Evolutionary conservation across 2,113 vertebrate species (phyloP), one percentile per base, ranked within the genome.

Genomic region (Dendropsophus ebraccatus): DNA sequence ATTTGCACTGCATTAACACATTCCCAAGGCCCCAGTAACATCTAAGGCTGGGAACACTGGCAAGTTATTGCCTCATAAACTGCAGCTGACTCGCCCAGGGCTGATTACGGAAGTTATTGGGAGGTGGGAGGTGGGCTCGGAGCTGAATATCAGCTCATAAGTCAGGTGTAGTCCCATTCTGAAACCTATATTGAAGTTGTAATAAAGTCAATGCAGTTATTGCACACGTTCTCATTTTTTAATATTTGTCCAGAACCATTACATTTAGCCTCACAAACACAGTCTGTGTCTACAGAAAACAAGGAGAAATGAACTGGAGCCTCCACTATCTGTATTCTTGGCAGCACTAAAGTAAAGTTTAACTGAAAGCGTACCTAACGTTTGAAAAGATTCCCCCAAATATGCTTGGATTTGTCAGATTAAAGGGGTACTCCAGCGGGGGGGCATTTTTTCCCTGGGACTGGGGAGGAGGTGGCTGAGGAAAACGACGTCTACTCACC

Each of bases 31-130:
- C 37, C 84, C 77, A 81, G 84, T 86, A 86, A 81, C 84, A 86
- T 86, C 65, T 45, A 35, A 60, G 77, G 84, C 77, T 81, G 84
- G 49, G 77, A 86, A 86, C 84, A 81, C 84, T 86, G 84, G 84
- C 65, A 81, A 86, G 84, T 86, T 86, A 86, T 86, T 86, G 84
- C 84, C 77, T 86, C 77, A 86, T 86, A 86, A 86, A 86, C 77
- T 86, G 84, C 84, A 86, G 84, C 84, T 86, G 84, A 86, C 84
- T 86, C 41, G 84, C 84, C 84, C 84, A 47, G 77, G 84, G 84
- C 84, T 73, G 84, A 70, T 81, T 81, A 80, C 52, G 58, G 32
- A 72, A 80, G 65, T 86, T 86, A 86, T 80, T 86, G 84, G 84
- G 49, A 86, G 84, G 74, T 79, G 75, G 74, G 84, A 79, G 76